Evolutionary conservation across 2,113 vertebrate species (phyloP).

Genomic region (Camelus dromedarius): DNA sequence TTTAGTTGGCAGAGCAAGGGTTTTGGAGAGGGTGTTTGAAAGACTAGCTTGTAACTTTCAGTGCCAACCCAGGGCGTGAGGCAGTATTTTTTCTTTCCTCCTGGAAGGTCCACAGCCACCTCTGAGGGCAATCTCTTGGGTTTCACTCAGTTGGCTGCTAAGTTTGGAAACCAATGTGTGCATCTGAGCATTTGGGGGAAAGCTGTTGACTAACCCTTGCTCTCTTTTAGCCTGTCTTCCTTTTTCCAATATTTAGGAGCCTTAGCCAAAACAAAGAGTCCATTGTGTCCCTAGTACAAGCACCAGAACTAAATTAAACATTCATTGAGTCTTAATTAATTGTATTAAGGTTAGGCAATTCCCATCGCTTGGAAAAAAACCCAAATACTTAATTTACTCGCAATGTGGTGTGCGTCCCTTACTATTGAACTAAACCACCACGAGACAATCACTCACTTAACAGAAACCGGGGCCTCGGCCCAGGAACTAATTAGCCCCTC

Average conservation of each 20-base stretch:
- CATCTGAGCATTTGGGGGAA: constrained; percentile 56
- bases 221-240: constrained; percentile 67
- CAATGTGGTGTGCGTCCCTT: constrained; percentile 73
- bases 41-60: constrained; percentile 22
- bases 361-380: constrained; percentile 70
- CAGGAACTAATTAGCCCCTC: constrained; percentile 83
- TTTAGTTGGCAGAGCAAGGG: constrained; percentile 28
- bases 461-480: constrained; percentile 79
- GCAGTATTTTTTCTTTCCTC: constrained; percentile 58
- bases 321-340: constrained; percentile 85
- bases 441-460: constrained; percentile 82
- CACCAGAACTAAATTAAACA: constrained; percentile 82
- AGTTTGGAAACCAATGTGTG: constrained; percentile 59
- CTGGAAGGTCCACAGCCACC: constrained; percentile 30
- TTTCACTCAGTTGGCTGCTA: constrained; percentile 62
- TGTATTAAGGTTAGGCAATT: constrained; percentile 83
- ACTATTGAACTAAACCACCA: constrained; percentile 75
- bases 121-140: constrained; percentile 45
- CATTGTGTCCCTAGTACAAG: constrained; percentile 77
- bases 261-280: constrained; percentile 75
- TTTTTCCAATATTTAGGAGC: constrained; percentile 73
- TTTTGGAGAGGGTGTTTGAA: constrained; percentile 44
- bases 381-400: constrained; percentile 81
- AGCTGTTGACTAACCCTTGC: constrained; percentile 73
- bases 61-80: neutral